These are phyloP conservation scores for Aphrophora alni DNA, from an alignment of 2,888 invertebrate genomes.

Conservation along the genomic window DNA sequence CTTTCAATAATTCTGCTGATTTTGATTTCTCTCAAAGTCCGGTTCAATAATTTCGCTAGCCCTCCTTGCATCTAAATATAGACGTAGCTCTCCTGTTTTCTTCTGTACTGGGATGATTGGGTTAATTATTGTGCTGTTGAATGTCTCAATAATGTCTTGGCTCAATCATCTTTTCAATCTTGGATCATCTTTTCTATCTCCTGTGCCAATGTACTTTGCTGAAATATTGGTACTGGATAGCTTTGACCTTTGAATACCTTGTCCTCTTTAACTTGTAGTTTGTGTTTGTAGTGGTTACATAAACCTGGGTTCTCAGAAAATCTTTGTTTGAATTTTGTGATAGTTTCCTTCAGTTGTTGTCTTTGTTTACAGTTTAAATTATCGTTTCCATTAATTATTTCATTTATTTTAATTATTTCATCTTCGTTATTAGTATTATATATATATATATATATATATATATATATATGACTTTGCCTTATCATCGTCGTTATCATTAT, in stretches of 20 bases:
- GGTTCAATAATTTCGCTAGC: not conserved
- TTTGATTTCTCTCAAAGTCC: not conserved
- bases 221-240: not conserved
- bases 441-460: too few species aligned
- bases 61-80: not conserved
- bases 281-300: not conserved
- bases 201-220: not conserved
- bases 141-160: not conserved
- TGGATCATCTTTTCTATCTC: not conserved
- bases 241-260: not conserved
- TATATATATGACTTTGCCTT: not conserved
- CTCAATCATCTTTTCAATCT: too few species aligned
- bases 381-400: not conserved
- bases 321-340: not conserved
- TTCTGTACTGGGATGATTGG: not conserved
- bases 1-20: too few species aligned
- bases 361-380: not conserved
- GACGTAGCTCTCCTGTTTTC: not conserved
- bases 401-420: not conserved
- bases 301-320: not conserved
- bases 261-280: not conserved
- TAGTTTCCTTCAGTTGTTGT: not conserved
- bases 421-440: slow-evolving; percentile 11
- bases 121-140: not conserved
- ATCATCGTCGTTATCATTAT: not conserved